Conservation (phyloP, 2,888 invertebrate genomes). For the Zhuqinia jingwanae region DNA sequence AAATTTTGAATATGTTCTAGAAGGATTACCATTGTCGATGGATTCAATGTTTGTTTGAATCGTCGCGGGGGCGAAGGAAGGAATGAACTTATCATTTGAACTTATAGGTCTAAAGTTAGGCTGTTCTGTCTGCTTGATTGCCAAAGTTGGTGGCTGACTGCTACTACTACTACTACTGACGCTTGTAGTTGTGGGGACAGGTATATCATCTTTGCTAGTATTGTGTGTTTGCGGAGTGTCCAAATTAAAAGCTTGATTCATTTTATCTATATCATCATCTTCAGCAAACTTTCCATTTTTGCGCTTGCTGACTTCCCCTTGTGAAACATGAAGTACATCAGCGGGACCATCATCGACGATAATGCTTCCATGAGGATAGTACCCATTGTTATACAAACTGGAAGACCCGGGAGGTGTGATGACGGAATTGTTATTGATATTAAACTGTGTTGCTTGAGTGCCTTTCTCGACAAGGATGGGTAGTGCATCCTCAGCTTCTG, state of each 20-base stretch:
- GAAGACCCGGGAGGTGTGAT: slow-evolving; percentile 70
- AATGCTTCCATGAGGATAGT: slow-evolving; percentile 71
- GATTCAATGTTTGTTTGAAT: not conserved
- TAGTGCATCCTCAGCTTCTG: slow-evolving; percentile 14
- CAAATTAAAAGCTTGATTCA: slow-evolving; percentile 8
- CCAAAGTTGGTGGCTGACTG: not conserved
- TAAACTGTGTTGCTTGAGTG: not conserved
- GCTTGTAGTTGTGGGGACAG: no score
- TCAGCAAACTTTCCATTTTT: not conserved
- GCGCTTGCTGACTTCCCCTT: slow-evolving; percentile 52
- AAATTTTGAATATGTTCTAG: slow-evolving; percentile 78
- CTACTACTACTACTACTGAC: no score
- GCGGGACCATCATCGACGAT: slow-evolving; percentile 32
- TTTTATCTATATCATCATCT: slow-evolving; percentile 14
- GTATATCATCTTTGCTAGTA: no score
- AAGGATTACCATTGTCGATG: slow-evolving; percentile 55
- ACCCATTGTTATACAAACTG: slow-evolving; percentile 77
- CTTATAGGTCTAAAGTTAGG: slow-evolving; percentile 50
- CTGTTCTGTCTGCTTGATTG: slow-evolving; percentile 28
- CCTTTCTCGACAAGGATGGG: slow-evolving; percentile 66
- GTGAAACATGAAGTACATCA: slow-evolving; percentile 54
- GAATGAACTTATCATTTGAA: slow-evolving; percentile 66
- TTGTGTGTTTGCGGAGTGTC: not conserved
- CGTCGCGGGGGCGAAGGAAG: slow-evolving; percentile 52
- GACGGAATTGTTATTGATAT: not conserved